Evolutionary conservation across 2,888 invertebrate species (phyloP), one percentile per base, ranked within the genome.

Genomic region (Elmis aenea): DNA sequence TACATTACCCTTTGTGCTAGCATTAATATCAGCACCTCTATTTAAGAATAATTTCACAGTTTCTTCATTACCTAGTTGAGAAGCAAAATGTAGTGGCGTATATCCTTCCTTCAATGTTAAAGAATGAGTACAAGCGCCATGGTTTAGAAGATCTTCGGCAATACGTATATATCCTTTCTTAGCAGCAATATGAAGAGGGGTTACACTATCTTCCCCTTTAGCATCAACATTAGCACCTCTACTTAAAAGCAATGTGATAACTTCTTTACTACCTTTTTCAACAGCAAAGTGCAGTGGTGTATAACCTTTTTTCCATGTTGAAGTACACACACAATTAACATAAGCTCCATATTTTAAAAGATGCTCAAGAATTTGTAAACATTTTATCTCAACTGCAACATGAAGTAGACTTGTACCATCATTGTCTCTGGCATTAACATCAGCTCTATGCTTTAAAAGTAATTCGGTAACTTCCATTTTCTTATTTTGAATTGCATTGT

Each of bases 11-110:
- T 18, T 1, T 29, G 10, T 13, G 14, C n/a, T 29, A 29, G 29
- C 29, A 29, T 29, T 29, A 14, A 29, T 15, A 29, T 29, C 16
- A 1, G 29, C 29, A 14, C 29, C 29, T 29, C 10, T 29, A 10
- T 29, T 29, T 6, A 29, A 3, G 10, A 28, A 11, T 14, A 28
- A n/a, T 28, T 28, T 2, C 9, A 13, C 14, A 16, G 10, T 16
- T 2, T 14, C 11, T 29, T 16, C n/a, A 18, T 29, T 18, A 15
- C 18, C 29, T 20, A 6, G 2, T 18, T 8, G 5, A 15, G 20
- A 13, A 29, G 29, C 13, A 29, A 29, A 11, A 10, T 29, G 16
- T 8, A 29, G n/a, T 18, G 5, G 2, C 10, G 11, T 25, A 11
- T 8, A 8, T 11, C 25, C 25, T 8, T 9, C 8, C 8, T 25